Evolutionary conservation across 1,140 invertebrate species (phyloP).

Genomic region (Lordiphosa clarofinis): DNA sequence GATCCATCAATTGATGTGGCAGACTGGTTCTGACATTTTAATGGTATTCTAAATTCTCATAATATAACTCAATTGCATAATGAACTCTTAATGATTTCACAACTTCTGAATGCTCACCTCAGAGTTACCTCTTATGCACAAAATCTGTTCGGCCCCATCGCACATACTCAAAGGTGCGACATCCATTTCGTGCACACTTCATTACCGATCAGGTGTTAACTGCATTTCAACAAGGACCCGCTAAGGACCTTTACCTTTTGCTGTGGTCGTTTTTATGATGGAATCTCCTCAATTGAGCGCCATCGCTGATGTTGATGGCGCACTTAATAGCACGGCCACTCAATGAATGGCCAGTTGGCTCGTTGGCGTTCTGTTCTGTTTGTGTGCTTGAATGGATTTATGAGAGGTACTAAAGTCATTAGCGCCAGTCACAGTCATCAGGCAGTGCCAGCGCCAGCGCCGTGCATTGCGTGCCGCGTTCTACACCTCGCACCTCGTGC

Average conservation of each 20-base stretch:
- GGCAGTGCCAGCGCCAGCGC: conserved; percentile 20
- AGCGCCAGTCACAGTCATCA: conserved; percentile 56
- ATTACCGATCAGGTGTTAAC: conserved; percentile 71
- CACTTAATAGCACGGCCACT: conserved; percentile 63
- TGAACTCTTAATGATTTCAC: no score
- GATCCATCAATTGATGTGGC: no score
- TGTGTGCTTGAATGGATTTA: conserved; percentile 66
- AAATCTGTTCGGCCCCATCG: neutral
- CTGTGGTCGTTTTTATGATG: conserved; percentile 52
- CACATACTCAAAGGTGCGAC: conserved; percentile 1
- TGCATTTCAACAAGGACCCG: conserved; percentile 29
- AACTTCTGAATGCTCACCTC: no score
- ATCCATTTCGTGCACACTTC: conserved; percentile 23
- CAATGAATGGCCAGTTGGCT: conserved; percentile 39
- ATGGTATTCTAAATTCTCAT: no score
- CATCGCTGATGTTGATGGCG: conserved; percentile 61
- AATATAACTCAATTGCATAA: no score
- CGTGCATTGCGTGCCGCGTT: conserved; percentile 47
- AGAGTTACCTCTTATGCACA: no score
- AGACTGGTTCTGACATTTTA: no score
- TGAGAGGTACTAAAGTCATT: conserved; percentile 72
- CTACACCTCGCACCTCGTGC: conserved; percentile 27
- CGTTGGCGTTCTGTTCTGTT: conserved; percentile 29
- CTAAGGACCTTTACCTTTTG: conserved; percentile 34
- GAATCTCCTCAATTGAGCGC: conserved; percentile 64